phyloP scores from a whole-genome alignment of 2,797 vertebrate species.

The Sebastes reedi region DNA sequence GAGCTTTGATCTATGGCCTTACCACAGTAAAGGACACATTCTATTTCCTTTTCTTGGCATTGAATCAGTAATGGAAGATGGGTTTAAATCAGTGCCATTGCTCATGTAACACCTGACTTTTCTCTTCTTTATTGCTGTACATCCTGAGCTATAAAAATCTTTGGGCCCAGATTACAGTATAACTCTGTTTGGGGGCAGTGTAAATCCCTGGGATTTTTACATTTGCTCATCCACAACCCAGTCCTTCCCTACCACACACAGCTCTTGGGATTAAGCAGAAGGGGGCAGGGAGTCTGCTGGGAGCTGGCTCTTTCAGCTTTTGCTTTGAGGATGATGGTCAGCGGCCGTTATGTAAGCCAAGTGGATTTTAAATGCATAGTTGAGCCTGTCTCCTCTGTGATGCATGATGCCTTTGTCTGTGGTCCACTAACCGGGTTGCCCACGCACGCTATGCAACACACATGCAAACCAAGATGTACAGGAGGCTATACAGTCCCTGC shows the following conservation, averaged over 20 bases:
- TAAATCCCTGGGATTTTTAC: slow-evolving; percentile 79
- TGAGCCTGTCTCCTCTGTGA: slow-evolving; percentile 53
- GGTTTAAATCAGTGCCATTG: slow-evolving; percentile 16
- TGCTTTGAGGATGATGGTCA: slow-evolving; percentile 74
- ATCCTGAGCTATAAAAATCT: slow-evolving; percentile 54
- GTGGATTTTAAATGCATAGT: slow-evolving; percentile 70
- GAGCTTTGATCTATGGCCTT: slow-evolving; percentile 15
- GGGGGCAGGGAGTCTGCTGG: slow-evolving; percentile 57
- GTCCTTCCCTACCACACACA: slow-evolving; percentile 51
- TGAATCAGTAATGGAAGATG: slow-evolving; percentile 9
- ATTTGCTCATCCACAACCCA: slow-evolving; percentile 68
- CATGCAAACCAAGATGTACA: slow-evolving; percentile 10
- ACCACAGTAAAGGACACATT: slow-evolving; percentile 5
- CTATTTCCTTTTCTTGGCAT: background rate
- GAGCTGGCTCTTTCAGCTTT: slow-evolving; percentile 66
- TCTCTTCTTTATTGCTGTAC: slow-evolving; percentile 28
- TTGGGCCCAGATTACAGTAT: slow-evolving; percentile 69
- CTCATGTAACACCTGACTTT: slow-evolving; percentile 40
- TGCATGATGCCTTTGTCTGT: slow-evolving; percentile 60
- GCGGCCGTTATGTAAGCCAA: slow-evolving; percentile 71
- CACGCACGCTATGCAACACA: slow-evolving; percentile 34
- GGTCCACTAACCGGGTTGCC: slow-evolving; percentile 44
- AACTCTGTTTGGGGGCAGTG: slow-evolving; percentile 66
- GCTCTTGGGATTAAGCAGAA: slow-evolving; percentile 75
- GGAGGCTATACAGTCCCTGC: background rate